Evolutionary conservation across 2,888 invertebrate genomes (phyloP).

Genomic region (Mesochorus sp.): DNA sequence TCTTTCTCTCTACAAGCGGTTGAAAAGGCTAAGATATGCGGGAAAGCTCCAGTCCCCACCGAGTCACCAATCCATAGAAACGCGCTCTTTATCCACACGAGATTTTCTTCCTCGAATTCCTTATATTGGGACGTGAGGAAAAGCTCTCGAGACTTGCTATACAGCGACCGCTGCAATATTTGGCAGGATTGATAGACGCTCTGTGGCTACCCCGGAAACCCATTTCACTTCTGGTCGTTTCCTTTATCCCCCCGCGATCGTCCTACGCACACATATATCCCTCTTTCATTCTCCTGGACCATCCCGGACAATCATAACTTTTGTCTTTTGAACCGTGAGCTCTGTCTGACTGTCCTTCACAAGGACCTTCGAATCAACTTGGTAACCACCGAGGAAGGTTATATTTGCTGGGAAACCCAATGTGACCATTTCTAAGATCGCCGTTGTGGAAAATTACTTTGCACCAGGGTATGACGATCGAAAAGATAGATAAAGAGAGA

Average conservation of each 20-base stretch:
- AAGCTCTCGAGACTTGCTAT: constrained; percentile 20
- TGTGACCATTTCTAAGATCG: constrained; percentile 69
- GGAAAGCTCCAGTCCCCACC: constrained; percentile 1
- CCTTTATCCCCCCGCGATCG: constrained; percentile 3
- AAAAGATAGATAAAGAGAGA: constrained; percentile 13
- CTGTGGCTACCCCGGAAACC: constrained; percentile 17
- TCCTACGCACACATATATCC: not conserved
- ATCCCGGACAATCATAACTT: constrained; percentile 44
- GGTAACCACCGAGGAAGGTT: constrained; percentile 11
- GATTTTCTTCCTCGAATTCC: constrained; percentile 39
- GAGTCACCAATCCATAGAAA: constrained; percentile 33
- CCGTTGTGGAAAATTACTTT: constrained; percentile 76
- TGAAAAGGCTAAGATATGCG: constrained; percentile 40
- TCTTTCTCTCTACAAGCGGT: constrained; percentile 10
- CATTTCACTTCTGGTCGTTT: constrained; percentile 25
- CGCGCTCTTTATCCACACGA: constrained; percentile 26
- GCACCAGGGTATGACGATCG: constrained; percentile 56
- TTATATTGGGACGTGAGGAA: constrained; percentile 11
- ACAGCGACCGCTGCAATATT: constrained; percentile 39
- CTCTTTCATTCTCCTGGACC: not conserved
- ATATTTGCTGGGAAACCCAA: not conserved
- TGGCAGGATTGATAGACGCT: constrained; percentile 22
- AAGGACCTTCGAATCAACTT: constrained; percentile 20
- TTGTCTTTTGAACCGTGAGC: constrained; percentile 40
- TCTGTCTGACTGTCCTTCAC: constrained; percentile 3